A percentile compares a stretch with the other conserved stretches of the same genome.
Evolutionary conservation across 2,888 invertebrate species (phyloP).

Genomic region (Himalopsyche kuldschensis): DNA sequence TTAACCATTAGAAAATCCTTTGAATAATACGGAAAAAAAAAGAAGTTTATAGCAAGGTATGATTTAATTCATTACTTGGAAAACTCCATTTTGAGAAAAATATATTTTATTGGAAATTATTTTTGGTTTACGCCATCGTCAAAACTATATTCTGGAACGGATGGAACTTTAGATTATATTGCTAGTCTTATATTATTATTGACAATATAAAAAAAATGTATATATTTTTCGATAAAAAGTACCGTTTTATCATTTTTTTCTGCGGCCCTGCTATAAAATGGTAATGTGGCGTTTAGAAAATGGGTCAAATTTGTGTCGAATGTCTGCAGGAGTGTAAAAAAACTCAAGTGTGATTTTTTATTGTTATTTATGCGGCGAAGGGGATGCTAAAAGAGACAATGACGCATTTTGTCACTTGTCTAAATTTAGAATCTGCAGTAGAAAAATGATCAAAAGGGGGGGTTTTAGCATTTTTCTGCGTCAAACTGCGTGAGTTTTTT

Average conservation of each 20-base stretch:
- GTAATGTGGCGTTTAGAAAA: slow-evolving; percentile 12
- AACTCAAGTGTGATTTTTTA: background rate
- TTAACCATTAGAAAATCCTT: too few species aligned
- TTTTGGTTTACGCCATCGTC: too few species aligned
- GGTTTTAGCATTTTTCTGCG: background rate
- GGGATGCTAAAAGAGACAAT: background rate
- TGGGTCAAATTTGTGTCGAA: slow-evolving; percentile 20
- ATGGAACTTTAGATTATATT: too few species aligned
- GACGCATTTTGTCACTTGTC: background rate
- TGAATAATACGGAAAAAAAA: too few species aligned
- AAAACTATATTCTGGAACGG: too few species aligned
- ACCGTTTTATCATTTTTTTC: background rate
- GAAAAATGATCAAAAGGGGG: background rate
- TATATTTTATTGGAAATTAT: too few species aligned
- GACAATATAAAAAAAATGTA: too few species aligned
- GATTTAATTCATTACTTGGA: too few species aligned
- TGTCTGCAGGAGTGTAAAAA: background rate
- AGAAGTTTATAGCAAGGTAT: too few species aligned
- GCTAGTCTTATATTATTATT: too few species aligned
- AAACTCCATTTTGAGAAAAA: too few species aligned
- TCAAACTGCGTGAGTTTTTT: background rate
- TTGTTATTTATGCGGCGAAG: background rate
- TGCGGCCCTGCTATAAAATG: background rate
- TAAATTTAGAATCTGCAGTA: background rate
- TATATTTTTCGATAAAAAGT: too few species aligned